Percentiles rank a stretch among this genome's conserved stretches.
phyloP scores from a whole-genome alignment of 2,113 vertebrate genomes.

The Oxyruncus cristatus region DNA sequence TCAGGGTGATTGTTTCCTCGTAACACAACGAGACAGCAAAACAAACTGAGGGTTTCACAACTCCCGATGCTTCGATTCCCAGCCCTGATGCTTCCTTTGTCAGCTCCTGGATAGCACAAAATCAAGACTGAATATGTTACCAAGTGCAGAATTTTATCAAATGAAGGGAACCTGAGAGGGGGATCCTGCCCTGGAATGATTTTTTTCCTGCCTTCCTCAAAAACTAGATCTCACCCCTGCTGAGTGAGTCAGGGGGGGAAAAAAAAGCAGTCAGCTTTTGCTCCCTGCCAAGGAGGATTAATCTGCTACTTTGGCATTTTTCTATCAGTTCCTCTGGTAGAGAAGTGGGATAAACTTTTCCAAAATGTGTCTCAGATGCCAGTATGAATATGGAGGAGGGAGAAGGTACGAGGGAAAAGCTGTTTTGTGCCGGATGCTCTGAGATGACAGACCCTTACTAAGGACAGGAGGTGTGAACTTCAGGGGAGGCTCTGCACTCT shows the following conservation, averaged over 20 bases:
- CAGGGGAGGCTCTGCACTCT: not conserved
- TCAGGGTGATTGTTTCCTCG: not conserved
- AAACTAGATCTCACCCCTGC: not conserved
- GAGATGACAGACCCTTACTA: not conserved
- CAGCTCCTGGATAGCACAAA: not conserved
- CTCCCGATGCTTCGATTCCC: not conserved
- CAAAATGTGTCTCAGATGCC: not conserved
- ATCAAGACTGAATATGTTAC: not conserved
- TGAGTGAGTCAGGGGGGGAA: not conserved
- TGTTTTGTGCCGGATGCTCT: not conserved
- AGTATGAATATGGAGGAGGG: fast-evolving
- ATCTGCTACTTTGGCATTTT: not conserved
- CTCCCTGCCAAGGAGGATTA: not conserved
- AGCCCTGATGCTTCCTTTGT: not conserved
- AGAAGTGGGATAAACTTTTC: not conserved
- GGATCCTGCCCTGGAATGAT: not conserved
- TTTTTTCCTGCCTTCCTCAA: not conserved
- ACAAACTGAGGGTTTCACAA: not conserved
- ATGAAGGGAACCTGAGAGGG: not conserved
- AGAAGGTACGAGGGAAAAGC: not conserved
- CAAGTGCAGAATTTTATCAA: not conserved
- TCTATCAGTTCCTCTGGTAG: not conserved
- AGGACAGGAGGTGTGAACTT: not conserved
- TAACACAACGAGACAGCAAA: not conserved
- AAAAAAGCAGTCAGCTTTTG: not conserved